Evolutionary conservation across 1,140 invertebrate species (phyloP).

Genomic region (Pissodes strobi): DNA sequence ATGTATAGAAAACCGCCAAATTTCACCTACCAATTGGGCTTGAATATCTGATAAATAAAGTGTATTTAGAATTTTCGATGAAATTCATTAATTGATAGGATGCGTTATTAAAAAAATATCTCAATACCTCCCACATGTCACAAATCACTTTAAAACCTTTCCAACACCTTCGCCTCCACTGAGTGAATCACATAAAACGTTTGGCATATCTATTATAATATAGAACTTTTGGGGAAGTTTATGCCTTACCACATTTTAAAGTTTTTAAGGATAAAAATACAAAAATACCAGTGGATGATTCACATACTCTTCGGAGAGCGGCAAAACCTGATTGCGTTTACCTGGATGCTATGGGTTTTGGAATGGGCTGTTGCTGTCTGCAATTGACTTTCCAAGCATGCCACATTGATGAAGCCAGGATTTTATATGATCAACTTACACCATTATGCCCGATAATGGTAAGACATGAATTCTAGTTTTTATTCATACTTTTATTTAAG

Average conservation of each 20-base stretch:
- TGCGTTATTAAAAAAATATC: too few relatives aligned
- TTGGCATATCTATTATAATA: too few relatives aligned
- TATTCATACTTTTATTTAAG: conserved; percentile 13
- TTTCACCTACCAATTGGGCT: too few relatives aligned
- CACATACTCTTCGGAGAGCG: conserved; percentile 61
- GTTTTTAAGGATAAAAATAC: conserved; percentile 73
- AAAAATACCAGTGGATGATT: conserved; percentile 81
- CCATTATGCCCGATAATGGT: conserved; percentile 98
- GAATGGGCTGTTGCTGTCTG: conserved; percentile 98
- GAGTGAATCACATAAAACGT: too few relatives aligned
- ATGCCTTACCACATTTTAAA: conserved; percentile 20
- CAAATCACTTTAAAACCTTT: too few relatives aligned
- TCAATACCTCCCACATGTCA: too few relatives aligned
- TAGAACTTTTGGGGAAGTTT: too few relatives aligned
- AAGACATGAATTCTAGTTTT: conserved; percentile 47
- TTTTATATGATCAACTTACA: conserved; percentile 96
- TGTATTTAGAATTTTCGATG: too few relatives aligned
- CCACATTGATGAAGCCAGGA: conserved; percentile 93
- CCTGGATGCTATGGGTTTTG: conserved; percentile 99
- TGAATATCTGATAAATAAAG: too few relatives aligned
- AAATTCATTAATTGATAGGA: too few relatives aligned
- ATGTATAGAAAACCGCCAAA: too few relatives aligned
- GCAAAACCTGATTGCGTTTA: conserved; percentile 86
- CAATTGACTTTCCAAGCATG: conserved; percentile 97
- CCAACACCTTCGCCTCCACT: too few relatives aligned